phyloP scores from a whole-genome alignment of 2,888 invertebrate genomes.

The Abrostola triplasia region DNA sequence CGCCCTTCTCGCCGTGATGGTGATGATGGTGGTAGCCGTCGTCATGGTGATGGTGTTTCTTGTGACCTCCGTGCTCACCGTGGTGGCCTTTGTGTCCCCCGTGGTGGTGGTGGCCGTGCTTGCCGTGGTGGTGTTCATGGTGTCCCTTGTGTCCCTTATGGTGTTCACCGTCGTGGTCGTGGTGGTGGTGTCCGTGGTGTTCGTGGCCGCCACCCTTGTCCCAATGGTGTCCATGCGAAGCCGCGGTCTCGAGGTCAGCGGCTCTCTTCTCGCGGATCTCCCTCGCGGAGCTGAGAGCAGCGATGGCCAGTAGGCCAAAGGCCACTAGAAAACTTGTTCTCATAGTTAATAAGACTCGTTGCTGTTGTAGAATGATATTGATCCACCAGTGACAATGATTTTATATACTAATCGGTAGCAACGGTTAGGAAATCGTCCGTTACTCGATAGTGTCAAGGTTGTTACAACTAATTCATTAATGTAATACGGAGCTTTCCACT shows the following conservation, averaged over 20 bases:
- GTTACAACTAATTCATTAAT: conserved; percentile 44
- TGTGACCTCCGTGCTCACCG: conserved; percentile 89
- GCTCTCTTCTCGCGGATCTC: conserved; percentile 81
- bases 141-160: conserved; percentile 91
- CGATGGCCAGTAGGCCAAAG: conserved; percentile 80
- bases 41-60: conserved; percentile 89
- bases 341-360: conserved; percentile 67
- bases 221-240: conserved; percentile 68
- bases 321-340: conserved; percentile 69
- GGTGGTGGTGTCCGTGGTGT: conserved; percentile 89
- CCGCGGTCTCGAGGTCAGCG: conserved; percentile 86
- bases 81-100: conserved; percentile 88
- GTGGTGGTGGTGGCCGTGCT: conserved; percentile 91
- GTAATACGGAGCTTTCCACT: conserved; percentile 29
- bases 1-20: conserved; percentile 89
- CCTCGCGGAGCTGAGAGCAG: conserved; percentile 81
- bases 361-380: conserved; percentile 64
- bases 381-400: conserved; percentile 63
- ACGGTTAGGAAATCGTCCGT: conserved; percentile 66
- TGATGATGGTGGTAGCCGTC: conserved; percentile 89
- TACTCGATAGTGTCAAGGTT: conserved; percentile 68
- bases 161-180: conserved; percentile 89
- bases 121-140: conserved; percentile 89
- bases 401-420: conserved; percentile 69
- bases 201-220: conserved; percentile 84